A percentile compares a stretch with the other conserved stretches of the same genome.
These are phyloP conservation scores for Liolophura sinensis DNA, from an alignment of 1,140 invertebrate species.

Conservation along the genomic window DNA sequence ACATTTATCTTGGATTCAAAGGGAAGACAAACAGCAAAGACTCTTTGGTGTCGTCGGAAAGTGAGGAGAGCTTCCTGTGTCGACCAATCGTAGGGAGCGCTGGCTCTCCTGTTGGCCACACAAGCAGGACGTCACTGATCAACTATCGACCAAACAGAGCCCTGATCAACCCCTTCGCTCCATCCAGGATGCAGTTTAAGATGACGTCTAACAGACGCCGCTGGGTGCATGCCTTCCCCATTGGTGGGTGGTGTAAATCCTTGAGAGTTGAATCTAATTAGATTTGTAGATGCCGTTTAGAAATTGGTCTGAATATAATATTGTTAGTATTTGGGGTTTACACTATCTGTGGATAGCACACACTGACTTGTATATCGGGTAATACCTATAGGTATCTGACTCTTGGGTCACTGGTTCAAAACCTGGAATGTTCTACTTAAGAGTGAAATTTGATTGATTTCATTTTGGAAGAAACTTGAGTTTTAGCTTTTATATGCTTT, in stretches of 20 bases:
- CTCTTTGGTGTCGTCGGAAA: slow-evolving; percentile 35
- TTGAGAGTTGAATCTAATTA: background rate
- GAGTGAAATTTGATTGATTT: too few relatives aligned
- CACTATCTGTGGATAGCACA: background rate
- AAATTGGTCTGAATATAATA: background rate
- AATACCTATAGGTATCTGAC: background rate
- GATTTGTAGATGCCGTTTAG: background rate
- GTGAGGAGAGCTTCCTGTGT: slow-evolving; percentile 28
- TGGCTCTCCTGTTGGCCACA: slow-evolving; percentile 43
- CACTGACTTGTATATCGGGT: too few relatives aligned
- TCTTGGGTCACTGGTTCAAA: background rate
- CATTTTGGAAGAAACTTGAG: too few relatives aligned
- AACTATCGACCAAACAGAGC: slow-evolving; percentile 41
- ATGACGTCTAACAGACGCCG: slow-evolving; percentile 92
- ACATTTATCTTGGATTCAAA: slow-evolving; percentile 13
- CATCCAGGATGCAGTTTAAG: slow-evolving; percentile 94
- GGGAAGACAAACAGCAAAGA: slow-evolving; percentile 28
- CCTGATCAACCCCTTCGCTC: slow-evolving; percentile 93
- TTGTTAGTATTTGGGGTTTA: background rate
- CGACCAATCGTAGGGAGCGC: slow-evolving; percentile 51
- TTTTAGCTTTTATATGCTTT: too few relatives aligned
- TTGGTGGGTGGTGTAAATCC: slow-evolving; percentile 63
- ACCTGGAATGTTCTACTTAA: background rate
- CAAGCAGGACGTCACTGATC: slow-evolving; percentile 27
- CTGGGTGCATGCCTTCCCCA: slow-evolving; percentile 99